These are phyloP conservation scores for Discoglossus pictus DNA, from an alignment of 2,797 vertebrate genomes.

Conservation along the genomic window DNA sequence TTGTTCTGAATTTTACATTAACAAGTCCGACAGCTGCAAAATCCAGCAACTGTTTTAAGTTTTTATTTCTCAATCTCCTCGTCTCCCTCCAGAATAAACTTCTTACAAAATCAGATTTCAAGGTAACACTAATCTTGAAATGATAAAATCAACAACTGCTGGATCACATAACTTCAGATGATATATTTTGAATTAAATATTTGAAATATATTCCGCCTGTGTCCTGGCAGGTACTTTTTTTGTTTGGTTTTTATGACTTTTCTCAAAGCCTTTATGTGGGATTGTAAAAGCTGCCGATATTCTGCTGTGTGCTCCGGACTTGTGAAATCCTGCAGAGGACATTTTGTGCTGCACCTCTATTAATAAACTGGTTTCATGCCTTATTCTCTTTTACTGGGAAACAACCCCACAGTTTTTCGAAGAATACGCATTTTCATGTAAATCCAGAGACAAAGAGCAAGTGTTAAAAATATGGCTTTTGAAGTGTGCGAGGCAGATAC, in stretches of 20 bases:
- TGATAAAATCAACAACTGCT: too few species aligned
- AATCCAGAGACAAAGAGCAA: neutral
- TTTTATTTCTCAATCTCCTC: too few species aligned
- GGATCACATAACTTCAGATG: too few species aligned
- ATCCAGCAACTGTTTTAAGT: too few species aligned
- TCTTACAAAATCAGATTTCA: constrained; percentile 7
- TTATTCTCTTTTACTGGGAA: neutral
- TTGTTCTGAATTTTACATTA: too few species aligned
- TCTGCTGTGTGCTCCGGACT: constrained; percentile 1
- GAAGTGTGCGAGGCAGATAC: constrained; percentile 9
- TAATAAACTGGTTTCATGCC: constrained; percentile 34
- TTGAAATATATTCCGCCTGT: neutral
- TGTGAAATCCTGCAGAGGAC: constrained; percentile 18
- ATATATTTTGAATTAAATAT: neutral
- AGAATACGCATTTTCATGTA: constrained; percentile 9
- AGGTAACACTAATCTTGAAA: constrained; percentile 9
- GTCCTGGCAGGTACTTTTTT: neutral
- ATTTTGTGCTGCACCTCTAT: constrained; percentile 26
- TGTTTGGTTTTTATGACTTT: neutral
- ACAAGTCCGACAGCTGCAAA: too few species aligned
- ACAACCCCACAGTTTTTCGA: neutral
- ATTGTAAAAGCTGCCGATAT: constrained; percentile 29
- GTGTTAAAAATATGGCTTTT: neutral
- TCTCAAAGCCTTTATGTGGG: constrained; percentile 18
- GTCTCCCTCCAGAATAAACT: too few species aligned